These are phyloP conservation scores for Saimiri boliviensis DNA, from an alignment of 2,113 vertebrate species.

Conservation along the genomic window DNA sequence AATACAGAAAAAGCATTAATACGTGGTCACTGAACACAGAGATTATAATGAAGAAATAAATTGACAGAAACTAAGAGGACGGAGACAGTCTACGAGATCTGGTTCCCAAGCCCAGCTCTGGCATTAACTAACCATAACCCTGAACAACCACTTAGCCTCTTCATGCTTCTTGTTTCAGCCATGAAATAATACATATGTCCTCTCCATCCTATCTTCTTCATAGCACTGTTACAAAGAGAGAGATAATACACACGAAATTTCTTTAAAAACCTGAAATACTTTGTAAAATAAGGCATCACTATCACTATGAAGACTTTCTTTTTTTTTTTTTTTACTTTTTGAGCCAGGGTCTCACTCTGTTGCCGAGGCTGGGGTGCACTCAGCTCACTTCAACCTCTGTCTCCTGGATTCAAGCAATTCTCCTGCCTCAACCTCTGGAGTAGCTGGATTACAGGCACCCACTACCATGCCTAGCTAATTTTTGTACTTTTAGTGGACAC, in stretches of 20 bases:
- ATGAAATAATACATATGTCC: background rate
- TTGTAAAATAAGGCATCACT: background rate
- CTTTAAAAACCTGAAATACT: background rate
- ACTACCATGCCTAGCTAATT: no score
- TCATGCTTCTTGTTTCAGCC: background rate
- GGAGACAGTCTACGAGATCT: background rate
- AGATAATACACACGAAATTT: background rate
- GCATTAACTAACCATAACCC: background rate
- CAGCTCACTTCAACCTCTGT: no score
- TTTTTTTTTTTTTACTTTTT: no score
- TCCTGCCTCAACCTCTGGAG: no score
- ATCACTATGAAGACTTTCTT: background rate
- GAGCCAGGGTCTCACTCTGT: no score
- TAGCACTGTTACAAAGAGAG: background rate
- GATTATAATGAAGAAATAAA: constrained; percentile 14
- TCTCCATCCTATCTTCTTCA: background rate
- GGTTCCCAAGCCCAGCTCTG: background rate
- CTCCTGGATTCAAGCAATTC: no score
- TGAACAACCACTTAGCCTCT: background rate
- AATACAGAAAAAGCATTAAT: background rate
- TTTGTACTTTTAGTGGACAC: no score
- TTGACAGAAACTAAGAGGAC: background rate
- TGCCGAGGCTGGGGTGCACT: no score
- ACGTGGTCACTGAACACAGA: background rate
- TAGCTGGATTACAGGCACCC: no score